Conservation (phyloP, 2,888 invertebrate genomes). For the Rotaria macrura region DNA sequence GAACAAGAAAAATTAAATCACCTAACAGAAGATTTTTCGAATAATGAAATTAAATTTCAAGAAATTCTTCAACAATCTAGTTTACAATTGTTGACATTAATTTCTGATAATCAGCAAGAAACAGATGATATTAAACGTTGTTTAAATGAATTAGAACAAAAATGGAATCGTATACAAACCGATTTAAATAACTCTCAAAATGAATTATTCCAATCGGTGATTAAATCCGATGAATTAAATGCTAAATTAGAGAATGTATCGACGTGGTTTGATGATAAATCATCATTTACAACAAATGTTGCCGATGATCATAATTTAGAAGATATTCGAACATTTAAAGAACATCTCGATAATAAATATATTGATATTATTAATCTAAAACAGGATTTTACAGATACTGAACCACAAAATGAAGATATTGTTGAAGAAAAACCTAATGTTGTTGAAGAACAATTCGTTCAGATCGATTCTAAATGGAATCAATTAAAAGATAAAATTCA, state of each 20-base stretch:
- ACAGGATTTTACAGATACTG: not conserved
- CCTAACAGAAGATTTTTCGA: not conserved
- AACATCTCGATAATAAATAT: constrained; percentile 14
- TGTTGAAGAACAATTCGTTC: not conserved
- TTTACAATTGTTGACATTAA: not conserved
- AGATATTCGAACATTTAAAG: not conserved
- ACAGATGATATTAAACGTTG: not conserved
- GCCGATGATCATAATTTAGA: not conserved
- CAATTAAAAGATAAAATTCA: not conserved
- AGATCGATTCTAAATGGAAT: not conserved
- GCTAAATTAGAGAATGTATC: constrained; percentile 10
- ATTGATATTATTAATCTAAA: not conserved
- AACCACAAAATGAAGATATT: not conserved
- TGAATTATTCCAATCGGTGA: not conserved
- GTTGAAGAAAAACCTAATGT: not conserved
- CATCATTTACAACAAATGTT: not conserved
- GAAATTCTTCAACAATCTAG: not conserved
- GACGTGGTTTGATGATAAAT: not conserved
- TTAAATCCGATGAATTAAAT: not conserved
- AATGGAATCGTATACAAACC: not conserved
- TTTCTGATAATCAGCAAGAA: not conserved
- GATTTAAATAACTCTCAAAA: not conserved
- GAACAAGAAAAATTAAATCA: not conserved
- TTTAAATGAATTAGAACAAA: not conserved
- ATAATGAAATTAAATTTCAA: not conserved